A percentile compares a stretch with the other conserved stretches of the same genome.
These are phyloP conservation scores for Microplitis demolitor DNA, from an alignment of 1,140 invertebrate species.

Conservation along the genomic window DNA sequence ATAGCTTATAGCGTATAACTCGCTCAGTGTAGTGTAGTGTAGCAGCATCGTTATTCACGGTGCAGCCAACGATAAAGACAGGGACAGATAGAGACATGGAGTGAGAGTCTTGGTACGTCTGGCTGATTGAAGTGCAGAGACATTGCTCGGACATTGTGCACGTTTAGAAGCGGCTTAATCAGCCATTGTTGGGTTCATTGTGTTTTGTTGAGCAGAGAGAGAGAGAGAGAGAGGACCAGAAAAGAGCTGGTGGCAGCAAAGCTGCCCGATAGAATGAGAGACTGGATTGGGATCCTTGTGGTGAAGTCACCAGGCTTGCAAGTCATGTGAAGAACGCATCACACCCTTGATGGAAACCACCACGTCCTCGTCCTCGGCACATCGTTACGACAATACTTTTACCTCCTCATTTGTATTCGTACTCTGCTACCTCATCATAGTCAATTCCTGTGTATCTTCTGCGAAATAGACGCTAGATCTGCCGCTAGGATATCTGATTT, in stretches of 20 bases:
- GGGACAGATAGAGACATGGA: neutral
- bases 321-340: neutral
- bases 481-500: neutral
- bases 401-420: neutral
- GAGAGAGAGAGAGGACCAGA: too few relatives aligned
- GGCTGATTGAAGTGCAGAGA: conserved; percentile 46
- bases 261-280: neutral
- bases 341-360: neutral
- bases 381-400: neutral
- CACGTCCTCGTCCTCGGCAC: neutral
- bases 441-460: conserved; percentile 3
- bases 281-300: neutral
- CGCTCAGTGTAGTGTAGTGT: too few relatives aligned
- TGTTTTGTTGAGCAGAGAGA: neutral
- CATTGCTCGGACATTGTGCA: conserved; percentile 42
- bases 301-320: neutral
- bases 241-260: too few relatives aligned
- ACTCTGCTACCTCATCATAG: neutral
- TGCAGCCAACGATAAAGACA: neutral
- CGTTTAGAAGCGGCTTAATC: conserved; percentile 54
- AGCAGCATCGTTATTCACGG: too few relatives aligned
- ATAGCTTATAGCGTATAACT: neutral
- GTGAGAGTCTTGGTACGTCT: conserved; percentile 8
- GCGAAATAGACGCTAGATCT: neutral
- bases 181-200: conserved; percentile 41